A percentile compares a stretch with the other conserved stretches of the same genome.
phyloP scores from a whole-genome alignment of 2,888 invertebrate species.

The Caenorhabditis panamensis region DNA sequence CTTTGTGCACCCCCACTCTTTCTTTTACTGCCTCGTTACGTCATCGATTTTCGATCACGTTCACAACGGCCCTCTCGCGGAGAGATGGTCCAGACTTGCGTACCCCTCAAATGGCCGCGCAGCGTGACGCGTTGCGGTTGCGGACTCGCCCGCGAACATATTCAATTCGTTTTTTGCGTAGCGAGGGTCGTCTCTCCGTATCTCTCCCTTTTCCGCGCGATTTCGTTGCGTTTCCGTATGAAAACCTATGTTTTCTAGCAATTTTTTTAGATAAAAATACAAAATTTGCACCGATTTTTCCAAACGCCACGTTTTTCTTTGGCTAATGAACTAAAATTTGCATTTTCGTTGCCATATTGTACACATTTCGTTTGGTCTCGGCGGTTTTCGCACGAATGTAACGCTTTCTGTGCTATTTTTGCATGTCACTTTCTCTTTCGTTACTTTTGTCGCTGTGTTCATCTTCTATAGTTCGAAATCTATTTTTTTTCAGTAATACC shows the following conservation, averaged over 20 bases:
- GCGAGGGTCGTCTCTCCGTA: background rate
- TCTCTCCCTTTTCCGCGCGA: too few species aligned
- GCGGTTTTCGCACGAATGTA: background rate
- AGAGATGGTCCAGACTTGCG: background rate
- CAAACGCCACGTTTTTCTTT: too few species aligned
- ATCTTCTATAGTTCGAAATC: background rate
- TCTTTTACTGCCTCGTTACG: background rate
- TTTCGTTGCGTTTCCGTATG: too few species aligned
- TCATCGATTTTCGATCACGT: background rate
- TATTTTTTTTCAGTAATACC: conserved; percentile 21
- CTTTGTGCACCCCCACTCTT: background rate
- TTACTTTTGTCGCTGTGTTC: background rate
- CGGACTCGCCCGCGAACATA: background rate
- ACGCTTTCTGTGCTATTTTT: background rate
- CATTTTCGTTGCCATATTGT: background rate
- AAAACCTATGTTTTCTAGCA: too few species aligned
- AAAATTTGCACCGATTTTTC: too few species aligned
- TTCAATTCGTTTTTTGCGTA: background rate
- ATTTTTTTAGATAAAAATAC: too few species aligned
- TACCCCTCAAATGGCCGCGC: background rate
- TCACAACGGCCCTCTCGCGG: background rate
- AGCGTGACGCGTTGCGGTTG: conserved; percentile 3
- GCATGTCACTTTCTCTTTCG: background rate
- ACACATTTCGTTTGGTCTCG: background rate
- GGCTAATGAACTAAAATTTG: too few species aligned